Base-by-base conservation (phyloP, 1,140 invertebrate genomes). In the Ephestia elutella region DNA sequence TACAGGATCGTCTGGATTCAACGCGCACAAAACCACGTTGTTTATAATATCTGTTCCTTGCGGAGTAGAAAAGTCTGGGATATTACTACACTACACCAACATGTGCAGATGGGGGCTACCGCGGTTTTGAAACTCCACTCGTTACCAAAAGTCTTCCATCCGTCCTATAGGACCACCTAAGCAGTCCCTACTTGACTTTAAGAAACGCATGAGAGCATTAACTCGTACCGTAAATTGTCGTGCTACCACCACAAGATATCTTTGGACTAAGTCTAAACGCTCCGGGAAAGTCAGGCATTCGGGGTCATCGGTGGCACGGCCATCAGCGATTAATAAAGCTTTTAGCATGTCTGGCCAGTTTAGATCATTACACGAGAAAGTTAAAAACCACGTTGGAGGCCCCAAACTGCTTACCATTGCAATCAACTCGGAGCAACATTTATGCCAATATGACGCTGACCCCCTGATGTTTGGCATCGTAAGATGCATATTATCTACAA, bases 281-380 rank as follows among this genome's bases (percentile, higher is more conserved):
- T 76, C 74, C 56, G 71, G 28, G 57, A 79, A 60, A 49, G 61
- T 50, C 11, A 82, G 15, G 5, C 25, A 50, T 56, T 8, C 56
- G 30, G 75, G 78, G 65, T 79, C 71, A 28, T 59, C 62, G 44
- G 75, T 76, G 51, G 32, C 5, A 17, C 62, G 17, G 63, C 79
- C 73, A 59, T 69, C 60, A 53, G 7, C 57, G 60, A 59, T 74
- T 75, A 11, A 76, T 68, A 56, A 77, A 69, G 54, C 54, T 17
- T 55, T 55, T 17, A 8, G 28, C 30, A 5, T 1, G 19, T 55
- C 54, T 35, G 19, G 9, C 54, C 54, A 55, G 19, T 55, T 7
- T 1, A 55, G 15, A 35, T 55, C 54, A 35, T 55, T 55, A 3
- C 2, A 55, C 17, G 2, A 17, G 35, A 55, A 55, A 13, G 54